phyloP scores from a whole-genome alignment of 2,113 vertebrate species.

The Oplegnathus fasciatus region DNA sequence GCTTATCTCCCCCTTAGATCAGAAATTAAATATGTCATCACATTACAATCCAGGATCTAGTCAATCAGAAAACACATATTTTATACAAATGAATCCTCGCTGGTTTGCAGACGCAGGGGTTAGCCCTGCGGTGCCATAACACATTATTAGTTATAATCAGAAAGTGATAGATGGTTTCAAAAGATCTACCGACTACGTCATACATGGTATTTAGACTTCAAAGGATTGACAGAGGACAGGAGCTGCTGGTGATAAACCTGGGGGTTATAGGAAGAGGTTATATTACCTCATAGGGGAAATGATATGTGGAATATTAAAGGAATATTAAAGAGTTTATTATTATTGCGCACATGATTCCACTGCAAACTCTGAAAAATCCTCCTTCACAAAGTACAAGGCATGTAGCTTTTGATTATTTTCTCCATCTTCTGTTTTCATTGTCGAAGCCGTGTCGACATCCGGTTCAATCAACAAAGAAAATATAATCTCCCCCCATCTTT shows the following conservation, averaged over 20 bases:
- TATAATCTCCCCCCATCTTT: constrained; percentile 71
- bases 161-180: constrained; percentile 65
- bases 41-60: constrained; percentile 70
- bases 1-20: constrained; percentile 75
- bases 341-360: constrained; percentile 6
- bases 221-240: constrained; percentile 54
- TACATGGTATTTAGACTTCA: constrained; percentile 48
- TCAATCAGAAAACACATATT: constrained; percentile 75
- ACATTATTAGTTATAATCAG: constrained; percentile 70
- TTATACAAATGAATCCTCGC: constrained; percentile 68
- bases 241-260: constrained; percentile 50
- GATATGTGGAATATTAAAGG: constrained; percentile 14
- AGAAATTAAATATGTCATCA: constrained; percentile 79
- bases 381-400: constrained; percentile 37
- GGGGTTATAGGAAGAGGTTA: background rate
- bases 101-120: constrained; percentile 41
- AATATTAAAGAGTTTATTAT: constrained; percentile 47
- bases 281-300: constrained; percentile 15
- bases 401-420: constrained; percentile 32
- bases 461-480: constrained; percentile 78
- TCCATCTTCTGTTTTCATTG: constrained; percentile 59
- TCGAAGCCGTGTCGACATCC: constrained; percentile 67
- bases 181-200: constrained; percentile 66
- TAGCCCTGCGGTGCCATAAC: constrained; percentile 37
- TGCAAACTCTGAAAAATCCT: constrained; percentile 17